Base-by-base conservation (phyloP, 2,888 invertebrate genomes). In the Eurytoma adleriae region DNA sequence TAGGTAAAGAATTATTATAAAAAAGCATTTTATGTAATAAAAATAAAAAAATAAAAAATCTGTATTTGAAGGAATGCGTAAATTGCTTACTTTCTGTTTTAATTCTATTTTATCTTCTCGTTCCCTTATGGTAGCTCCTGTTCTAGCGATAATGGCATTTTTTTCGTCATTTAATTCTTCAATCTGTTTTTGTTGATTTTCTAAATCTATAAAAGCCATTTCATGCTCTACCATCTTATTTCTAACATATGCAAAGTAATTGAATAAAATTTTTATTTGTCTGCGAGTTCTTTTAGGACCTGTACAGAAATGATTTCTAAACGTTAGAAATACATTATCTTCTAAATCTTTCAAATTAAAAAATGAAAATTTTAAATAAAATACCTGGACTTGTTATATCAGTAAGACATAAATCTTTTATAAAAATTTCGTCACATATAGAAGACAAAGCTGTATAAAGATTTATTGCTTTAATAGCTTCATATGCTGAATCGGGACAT, bases 211-310 rank as follows among this genome's bases (percentile, higher is more conserved):
- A n/a, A 84, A 73, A 20, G 77, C 78, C 48, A 83, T 68, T 66
- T 84, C 80, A 57, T 86, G 83, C 14, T 80, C 75, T 4, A n/a
- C 56, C n/a, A 79, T 69, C 70, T 84, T 85, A 30, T 79, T 81
- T 10, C 69, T 68, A 0, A 83, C 69, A 27, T 86, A 87, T 0
- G 85, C 78, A 48, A 84, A 68, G 77, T 86, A 87, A 69, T 87
- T 87, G 0, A 83, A 77, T 3, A 87, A 66, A 0, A 86, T 83
- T 71, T 85, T 84, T 2, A 85, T 83, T 20, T 83, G 74, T 78
- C 77, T 84, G 5, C 85, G 83, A 18, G 84, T 83, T 78, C 85
- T 86, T 77, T 85, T 86, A 1, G 88, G 87, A 20, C 83, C 82
- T 80, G 16, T n/a, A 64, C 62, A n/a, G 2, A 24, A 72, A 1